Base-by-base conservation (phyloP, 2,797 vertebrate species). In the Galaxias olidus region DNA sequence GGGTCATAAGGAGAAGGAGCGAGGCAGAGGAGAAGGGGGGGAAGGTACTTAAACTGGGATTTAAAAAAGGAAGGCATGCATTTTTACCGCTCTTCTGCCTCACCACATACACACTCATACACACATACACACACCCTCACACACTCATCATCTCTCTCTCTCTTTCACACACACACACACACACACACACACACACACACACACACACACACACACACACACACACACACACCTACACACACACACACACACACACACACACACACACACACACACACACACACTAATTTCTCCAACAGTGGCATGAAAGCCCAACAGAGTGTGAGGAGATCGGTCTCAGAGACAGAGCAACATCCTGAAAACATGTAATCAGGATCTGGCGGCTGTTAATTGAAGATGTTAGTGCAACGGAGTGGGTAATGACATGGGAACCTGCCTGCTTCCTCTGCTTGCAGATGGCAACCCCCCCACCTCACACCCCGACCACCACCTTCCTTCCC, bases 371-470 rank as follows among this genome's bases (percentile, higher is more conserved):
- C 85, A 88, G 86, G 80, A 82, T 82, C 73, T 82, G 83, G 79
- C 78, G 80, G 79, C 80, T 80, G 85, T 86, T 91, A 87, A 91
- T 91, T 89, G 86, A 83, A 84, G 88, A 90, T 91, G 90, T 90
- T 90, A 89, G 86, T 71, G 86, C 89, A 87, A 64, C 70, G 73
- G 80, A 88, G 87, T 89, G 86, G 85, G 80, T 82, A 90, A 91
- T 89, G 85, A 86, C 85, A 87, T 76, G 77, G 81, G 83, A 88
- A 84, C 20, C 47, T 62, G 61, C 80, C 77, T 80, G 76, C 81
- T 83, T 83, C 86, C 80, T 79, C 66, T 71, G 75, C 70, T n/a
- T 74, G 68, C 84, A 86, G 80, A 87, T 84, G 84, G 41, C 20
- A 15, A 42, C 49, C 49, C 14, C 17, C 15, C 10, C 13, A 30